A percentile compares a stretch with the other conserved stretches of the same genome.
Conservation (phyloP, 2,797 vertebrate species). For the Parauchenoglanis punctatus region DNA sequence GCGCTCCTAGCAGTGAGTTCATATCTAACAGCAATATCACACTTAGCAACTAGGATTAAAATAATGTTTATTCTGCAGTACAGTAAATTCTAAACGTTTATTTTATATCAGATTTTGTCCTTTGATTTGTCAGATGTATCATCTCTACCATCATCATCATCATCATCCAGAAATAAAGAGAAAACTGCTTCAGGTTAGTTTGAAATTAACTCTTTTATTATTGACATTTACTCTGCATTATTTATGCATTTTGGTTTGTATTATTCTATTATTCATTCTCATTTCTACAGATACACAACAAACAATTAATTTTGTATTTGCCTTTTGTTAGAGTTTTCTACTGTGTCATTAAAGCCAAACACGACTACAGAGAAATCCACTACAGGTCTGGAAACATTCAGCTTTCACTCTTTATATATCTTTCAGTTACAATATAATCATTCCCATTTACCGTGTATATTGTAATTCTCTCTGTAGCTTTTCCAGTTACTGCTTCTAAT, state of each 20-base stretch:
- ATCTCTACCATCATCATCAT: too few species aligned
- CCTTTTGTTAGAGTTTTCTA: background rate
- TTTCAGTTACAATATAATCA: background rate
- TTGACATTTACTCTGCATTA: background rate
- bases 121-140: background rate
- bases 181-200: background rate
- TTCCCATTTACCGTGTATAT: background rate
- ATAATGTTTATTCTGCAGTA: background rate
- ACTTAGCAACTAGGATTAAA: background rate
- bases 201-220: background rate
- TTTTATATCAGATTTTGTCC: background rate
- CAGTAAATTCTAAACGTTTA: background rate
- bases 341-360: background rate
- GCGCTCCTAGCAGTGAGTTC: background rate
- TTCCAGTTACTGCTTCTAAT: background rate
- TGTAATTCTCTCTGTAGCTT: slow-evolving; percentile 1
- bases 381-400: background rate
- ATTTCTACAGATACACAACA: background rate
- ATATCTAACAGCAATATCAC: background rate
- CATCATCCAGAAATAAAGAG: background rate
- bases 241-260: background rate
- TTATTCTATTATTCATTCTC: background rate
- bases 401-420: background rate
- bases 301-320: background rate
- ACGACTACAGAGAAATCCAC: background rate